These are phyloP conservation scores for Bufo gargarizans DNA, from an alignment of 2,113 vertebrate species.

Conservation along the genomic window DNA sequence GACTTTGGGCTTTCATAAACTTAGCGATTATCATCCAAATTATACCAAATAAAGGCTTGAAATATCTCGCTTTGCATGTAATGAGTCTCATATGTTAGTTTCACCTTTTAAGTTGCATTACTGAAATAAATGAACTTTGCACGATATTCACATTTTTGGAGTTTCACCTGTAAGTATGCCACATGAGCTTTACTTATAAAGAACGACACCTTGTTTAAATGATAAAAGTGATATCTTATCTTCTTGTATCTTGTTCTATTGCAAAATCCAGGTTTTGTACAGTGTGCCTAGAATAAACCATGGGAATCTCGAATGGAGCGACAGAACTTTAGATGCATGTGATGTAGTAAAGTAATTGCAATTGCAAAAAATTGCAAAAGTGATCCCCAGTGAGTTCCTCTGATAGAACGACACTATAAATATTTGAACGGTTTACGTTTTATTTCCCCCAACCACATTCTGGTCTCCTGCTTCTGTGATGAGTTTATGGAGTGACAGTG, in stretches of 20 bases:
- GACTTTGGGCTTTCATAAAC: too few species aligned
- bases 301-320: not conserved
- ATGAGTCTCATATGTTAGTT: too few species aligned
- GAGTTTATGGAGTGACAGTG: conserved; percentile 28
- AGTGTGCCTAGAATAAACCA: not conserved
- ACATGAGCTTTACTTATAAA: not conserved
- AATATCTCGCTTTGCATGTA: too few species aligned
- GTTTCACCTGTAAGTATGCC: too few species aligned
- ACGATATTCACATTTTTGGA: too few species aligned
- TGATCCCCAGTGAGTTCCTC: not conserved
- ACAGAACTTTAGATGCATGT: not conserved
- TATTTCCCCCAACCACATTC: conserved; percentile 12
- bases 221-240: not conserved
- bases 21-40: too few species aligned
- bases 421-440: not conserved
- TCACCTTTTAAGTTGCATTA: too few species aligned
- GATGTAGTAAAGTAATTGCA: not conserved
- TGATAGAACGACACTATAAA: conserved; percentile 3
- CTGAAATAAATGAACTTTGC: too few species aligned
- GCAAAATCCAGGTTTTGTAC: not conserved
- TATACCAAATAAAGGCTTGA: too few species aligned
- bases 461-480: not conserved
- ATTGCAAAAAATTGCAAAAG: conserved; percentile 1
- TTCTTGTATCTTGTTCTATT: not conserved
- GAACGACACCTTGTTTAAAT: not conserved